A percentile compares a stretch with the other conserved stretches of the same genome.
These are phyloP conservation scores for Megaleporinus macrocephalus DNA, from an alignment of 2,113 vertebrate species.

Conservation along the genomic window DNA sequence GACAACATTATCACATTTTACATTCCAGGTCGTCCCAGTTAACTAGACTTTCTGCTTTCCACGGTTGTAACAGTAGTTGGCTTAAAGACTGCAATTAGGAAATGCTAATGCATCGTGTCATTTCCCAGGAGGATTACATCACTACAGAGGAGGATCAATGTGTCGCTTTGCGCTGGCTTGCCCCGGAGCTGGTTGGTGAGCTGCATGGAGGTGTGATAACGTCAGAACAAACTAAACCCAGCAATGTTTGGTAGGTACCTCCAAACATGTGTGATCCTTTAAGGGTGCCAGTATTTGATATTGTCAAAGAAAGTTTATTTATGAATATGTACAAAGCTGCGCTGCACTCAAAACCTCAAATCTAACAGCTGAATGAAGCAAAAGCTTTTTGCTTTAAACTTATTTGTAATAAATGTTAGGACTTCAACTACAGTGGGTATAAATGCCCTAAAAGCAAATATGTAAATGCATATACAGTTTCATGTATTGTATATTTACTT, in stretches of 20 bases:
- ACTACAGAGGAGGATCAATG: slow-evolving; percentile 90
- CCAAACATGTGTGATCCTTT: neutral
- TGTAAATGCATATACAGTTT: neutral
- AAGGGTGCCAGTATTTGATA: neutral
- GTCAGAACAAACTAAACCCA: slow-evolving; percentile 90
- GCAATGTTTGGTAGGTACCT: slow-evolving; percentile 92
- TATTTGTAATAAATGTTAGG: neutral
- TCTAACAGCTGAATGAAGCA: neutral
- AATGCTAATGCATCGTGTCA: neutral
- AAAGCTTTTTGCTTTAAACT: neutral
- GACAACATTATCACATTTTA: no score
- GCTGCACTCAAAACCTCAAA: neutral
- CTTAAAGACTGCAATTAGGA: neutral
- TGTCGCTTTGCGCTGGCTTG: slow-evolving; percentile 92
- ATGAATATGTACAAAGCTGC: neutral
- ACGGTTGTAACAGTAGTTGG: neutral
- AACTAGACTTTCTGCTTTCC: neutral
- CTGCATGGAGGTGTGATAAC: slow-evolving; percentile 90
- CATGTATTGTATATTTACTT: neutral
- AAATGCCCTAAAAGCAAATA: neutral
- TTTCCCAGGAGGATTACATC: slow-evolving; percentile 91
- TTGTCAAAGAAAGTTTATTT: neutral
- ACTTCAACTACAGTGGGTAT: neutral
- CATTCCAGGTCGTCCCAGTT: no score
- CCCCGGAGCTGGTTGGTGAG: slow-evolving; percentile 92